phyloP scores from a whole-genome alignment of 2,888 invertebrate genomes.

The Thumatha senex region DNA sequence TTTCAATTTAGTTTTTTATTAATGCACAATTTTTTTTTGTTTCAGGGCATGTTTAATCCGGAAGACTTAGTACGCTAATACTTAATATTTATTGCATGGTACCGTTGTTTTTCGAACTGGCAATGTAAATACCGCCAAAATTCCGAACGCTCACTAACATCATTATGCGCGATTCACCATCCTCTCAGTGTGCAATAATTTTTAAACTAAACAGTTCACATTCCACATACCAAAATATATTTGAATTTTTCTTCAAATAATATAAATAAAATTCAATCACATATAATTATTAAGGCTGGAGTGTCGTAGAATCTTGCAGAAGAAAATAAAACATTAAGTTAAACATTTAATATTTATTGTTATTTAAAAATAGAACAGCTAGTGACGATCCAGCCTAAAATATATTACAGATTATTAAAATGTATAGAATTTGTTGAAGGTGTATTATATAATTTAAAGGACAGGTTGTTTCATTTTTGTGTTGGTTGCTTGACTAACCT shows the following conservation, averaged over 20 bases:
- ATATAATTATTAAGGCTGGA: conserved; percentile 25
- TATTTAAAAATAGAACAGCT: conserved; percentile 13
- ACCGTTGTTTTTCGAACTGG: conserved; percentile 54
- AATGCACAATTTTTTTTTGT: conserved; percentile 51
- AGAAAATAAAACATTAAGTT: background rate
- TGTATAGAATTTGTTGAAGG: conserved; percentile 67
- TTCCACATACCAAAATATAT: conserved; percentile 43
- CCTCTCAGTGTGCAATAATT: conserved; percentile 64
- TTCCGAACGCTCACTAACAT: conserved; percentile 42
- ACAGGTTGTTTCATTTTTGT: conserved; percentile 40
- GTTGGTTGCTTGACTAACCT: conserved; percentile 31
- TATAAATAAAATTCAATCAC: conserved; percentile 26
- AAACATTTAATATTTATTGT: background rate
- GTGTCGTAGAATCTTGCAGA: conserved; percentile 9
- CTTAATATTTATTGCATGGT: conserved; percentile 66
- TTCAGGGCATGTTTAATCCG: conserved; percentile 94
- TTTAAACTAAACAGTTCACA: conserved; percentile 39
- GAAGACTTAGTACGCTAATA: conserved; percentile 88
- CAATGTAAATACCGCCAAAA: conserved; percentile 68
- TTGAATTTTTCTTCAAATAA: conserved; percentile 25
- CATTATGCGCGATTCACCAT: conserved; percentile 26
- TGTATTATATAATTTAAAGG: conserved; percentile 66
- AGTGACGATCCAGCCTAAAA: conserved; percentile 47
- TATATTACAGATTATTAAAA: conserved; percentile 52
- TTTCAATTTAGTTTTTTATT: background rate